phyloP scores from a whole-genome alignment of 2,113 vertebrate species.

The Paracanthobrama guichenoti region DNA sequence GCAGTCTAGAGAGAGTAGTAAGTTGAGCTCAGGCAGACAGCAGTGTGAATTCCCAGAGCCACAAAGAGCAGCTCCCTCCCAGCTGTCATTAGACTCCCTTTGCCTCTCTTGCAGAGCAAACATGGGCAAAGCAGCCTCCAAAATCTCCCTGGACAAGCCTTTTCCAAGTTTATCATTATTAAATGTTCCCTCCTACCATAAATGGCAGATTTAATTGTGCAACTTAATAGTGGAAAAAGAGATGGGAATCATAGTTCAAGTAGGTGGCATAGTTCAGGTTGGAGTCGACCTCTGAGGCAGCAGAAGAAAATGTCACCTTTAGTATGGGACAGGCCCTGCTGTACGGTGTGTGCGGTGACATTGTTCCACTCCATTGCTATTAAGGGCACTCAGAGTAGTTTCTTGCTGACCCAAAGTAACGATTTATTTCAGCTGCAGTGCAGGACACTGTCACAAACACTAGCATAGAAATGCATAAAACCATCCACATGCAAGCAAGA shows the following conservation, averaged over 20 bases:
- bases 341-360: conserved; percentile 64
- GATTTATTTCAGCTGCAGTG: conserved; percentile 68
- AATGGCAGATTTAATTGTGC: conserved; percentile 31
- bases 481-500: neutral
- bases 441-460: conserved; percentile 46
- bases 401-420: conserved; percentile 70
- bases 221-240: neutral
- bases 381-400: conserved; percentile 67
- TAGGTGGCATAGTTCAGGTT: neutral
- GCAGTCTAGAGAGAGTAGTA: conserved; percentile 50
- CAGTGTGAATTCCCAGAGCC: conserved; percentile 44
- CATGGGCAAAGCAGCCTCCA: conserved; percentile 41
- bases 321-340: conserved; percentile 59
- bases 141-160: conserved; percentile 10
- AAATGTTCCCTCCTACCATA: neutral
- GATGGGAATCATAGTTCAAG: neutral
- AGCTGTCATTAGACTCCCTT: conserved; percentile 51
- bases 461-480: conserved; percentile 36
- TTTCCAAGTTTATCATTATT: conserved; percentile 19
- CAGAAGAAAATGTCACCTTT: conserved; percentile 66
- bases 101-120: conserved; percentile 50
- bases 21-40: conserved; percentile 42
- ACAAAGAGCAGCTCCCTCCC: conserved; percentile 49
- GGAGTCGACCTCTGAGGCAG: conserved; percentile 18
- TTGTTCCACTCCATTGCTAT: conserved; percentile 72